Conservation (phyloP, 2,888 invertebrate genomes). For the Epirrita christyi region DNA sequence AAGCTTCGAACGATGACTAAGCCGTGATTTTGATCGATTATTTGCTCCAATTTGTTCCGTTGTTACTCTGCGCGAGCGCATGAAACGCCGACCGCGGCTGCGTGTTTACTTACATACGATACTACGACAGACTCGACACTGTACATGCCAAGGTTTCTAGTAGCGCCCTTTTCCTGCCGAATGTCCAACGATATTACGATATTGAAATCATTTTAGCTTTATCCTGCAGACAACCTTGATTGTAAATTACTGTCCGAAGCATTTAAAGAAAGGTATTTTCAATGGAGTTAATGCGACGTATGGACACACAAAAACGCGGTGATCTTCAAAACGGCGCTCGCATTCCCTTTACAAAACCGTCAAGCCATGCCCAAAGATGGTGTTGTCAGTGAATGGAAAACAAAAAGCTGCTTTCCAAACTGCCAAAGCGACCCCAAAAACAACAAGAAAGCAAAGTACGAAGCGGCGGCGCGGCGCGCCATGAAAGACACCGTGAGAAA, state of each 20-base stretch:
- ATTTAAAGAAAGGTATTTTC: slow-evolving; percentile 23
- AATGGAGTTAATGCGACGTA: too few species aligned
- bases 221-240: slow-evolving; percentile 33
- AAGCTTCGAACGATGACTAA: slow-evolving; percentile 64
- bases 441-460: too few species aligned
- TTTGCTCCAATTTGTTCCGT: slow-evolving; percentile 39
- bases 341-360: slow-evolving; percentile 29
- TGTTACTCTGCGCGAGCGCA: slow-evolving; percentile 3
- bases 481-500: slow-evolving; percentile 31
- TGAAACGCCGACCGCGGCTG: slow-evolving; percentile 13
- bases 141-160: slow-evolving; percentile 60
- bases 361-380: slow-evolving; percentile 45
- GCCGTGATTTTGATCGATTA: slow-evolving; percentile 43
- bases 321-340: slow-evolving; percentile 27
- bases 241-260: slow-evolving; percentile 3
- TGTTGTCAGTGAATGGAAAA: slow-evolving; percentile 39
- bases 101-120: slow-evolving; percentile 21
- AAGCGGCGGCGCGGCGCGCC: too few species aligned
- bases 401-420: slow-evolving; percentile 51
- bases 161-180: slow-evolving; percentile 27
- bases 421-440: slow-evolving; percentile 26
- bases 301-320: slow-evolving; percentile 29
- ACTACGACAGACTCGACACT: slow-evolving; percentile 24
- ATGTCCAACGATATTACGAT: slow-evolving; percentile 18
- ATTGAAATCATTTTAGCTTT: slow-evolving; percentile 14